These are phyloP conservation scores for Phalangium opilio DNA, from an alignment of 2,888 invertebrate species.

Conservation along the genomic window DNA sequence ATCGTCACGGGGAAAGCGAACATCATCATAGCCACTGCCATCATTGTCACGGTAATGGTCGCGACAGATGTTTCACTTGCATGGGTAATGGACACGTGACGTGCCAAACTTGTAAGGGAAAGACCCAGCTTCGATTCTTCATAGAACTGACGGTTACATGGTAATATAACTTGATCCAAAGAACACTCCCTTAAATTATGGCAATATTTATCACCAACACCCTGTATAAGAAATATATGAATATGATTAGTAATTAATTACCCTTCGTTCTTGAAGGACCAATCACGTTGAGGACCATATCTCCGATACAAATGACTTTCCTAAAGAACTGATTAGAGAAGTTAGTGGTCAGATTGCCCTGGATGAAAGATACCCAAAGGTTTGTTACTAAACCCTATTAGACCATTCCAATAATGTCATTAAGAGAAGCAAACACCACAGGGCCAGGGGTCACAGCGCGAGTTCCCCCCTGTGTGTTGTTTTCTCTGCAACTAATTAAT, in stretches of 20 bases:
- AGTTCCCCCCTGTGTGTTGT: neutral
- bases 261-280: slow-evolving; percentile 27
- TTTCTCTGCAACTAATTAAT: no score
- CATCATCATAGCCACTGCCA: no score
- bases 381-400: no score
- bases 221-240: no score
- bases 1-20: slow-evolving; percentile 14
- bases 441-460: no score
- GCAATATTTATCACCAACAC: no score
- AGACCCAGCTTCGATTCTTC: slow-evolving; percentile 34
- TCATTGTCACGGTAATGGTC: no score
- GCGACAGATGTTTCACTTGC: slow-evolving; percentile 29
- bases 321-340: slow-evolving; percentile 32
- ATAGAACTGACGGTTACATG: slow-evolving; percentile 35
- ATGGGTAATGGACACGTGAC: slow-evolving; percentile 32
- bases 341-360: slow-evolving; percentile 37
- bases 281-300: slow-evolving; percentile 37
- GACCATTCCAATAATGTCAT: no score
- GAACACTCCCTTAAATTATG: no score
- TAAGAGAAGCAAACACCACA: no score
- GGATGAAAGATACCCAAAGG: slow-evolving; percentile 34
- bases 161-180: slow-evolving; percentile 23
- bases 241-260: no score
- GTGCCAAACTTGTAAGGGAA: slow-evolving; percentile 33
- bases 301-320: slow-evolving; percentile 31